Evolutionary conservation across 2,888 invertebrate genomes (phyloP).

Genomic region (Pollenia amentaria): DNA sequence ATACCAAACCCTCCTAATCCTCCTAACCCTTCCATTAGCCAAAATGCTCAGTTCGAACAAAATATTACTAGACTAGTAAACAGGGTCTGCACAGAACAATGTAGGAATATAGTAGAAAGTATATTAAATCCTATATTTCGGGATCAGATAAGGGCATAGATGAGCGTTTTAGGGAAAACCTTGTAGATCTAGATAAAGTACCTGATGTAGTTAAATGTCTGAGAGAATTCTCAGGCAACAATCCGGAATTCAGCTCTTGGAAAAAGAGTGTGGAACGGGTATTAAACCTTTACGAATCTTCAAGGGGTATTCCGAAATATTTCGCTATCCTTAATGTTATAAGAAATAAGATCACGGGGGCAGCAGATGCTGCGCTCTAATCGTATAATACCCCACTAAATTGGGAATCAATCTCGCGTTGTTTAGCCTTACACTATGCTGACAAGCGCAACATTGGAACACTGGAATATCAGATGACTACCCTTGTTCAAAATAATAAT

Average conservation of each 20-base stretch:
- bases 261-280: too few relatives aligned
- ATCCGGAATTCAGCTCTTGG: too few relatives aligned
- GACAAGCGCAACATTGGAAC: slow-evolving; percentile 24
- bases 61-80: too few relatives aligned
- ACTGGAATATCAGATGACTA: slow-evolving; percentile 35
- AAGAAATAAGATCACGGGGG: too few relatives aligned
- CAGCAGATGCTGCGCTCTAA: slow-evolving; percentile 1
- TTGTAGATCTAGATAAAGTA: background rate
- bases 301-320: too few relatives aligned
- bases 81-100: background rate
- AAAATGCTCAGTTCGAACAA: background rate
- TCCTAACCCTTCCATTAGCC: too few relatives aligned
- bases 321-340: too few relatives aligned
- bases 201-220: too few relatives aligned
- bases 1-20: background rate
- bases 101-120: background rate
- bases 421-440: slow-evolving; percentile 8
- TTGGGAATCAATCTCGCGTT: slow-evolving; percentile 16
- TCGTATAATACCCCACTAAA: slow-evolving; percentile 18
- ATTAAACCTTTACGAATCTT: too few relatives aligned
- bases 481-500: background rate
- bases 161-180: background rate
- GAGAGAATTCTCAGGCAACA: too few relatives aligned
- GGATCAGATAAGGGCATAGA: background rate
- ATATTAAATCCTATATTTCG: background rate